Conservation (phyloP, 1,140 invertebrate species). For the Kradibia gibbosae region DNA sequence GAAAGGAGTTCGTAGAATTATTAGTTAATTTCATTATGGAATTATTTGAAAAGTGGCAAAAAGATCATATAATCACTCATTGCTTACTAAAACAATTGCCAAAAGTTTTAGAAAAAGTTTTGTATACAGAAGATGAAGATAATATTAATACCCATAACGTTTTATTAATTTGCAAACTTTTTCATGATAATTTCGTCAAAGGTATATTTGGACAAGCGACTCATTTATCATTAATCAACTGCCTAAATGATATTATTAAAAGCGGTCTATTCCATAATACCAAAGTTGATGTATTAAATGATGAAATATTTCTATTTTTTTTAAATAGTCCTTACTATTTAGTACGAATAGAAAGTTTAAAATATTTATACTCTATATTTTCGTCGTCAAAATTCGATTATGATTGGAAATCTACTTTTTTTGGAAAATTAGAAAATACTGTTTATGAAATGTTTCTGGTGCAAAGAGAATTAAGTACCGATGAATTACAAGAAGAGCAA, state of each 20-base stretch:
- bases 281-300: conserved; percentile 41
- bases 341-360: conserved; percentile 66
- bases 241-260: conserved; percentile 59
- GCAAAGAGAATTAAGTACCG: conserved; percentile 43
- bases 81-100: conserved; percentile 57
- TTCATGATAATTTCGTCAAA: conserved; percentile 37
- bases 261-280: conserved; percentile 17
- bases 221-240: conserved; percentile 61
- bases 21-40: conserved; percentile 52
- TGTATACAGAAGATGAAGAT: conserved; percentile 19
- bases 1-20: conserved; percentile 35
- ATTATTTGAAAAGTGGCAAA: conserved; percentile 52
- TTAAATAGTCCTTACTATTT: conserved; percentile 63
- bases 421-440: conserved; percentile 57
- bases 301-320: conserved; percentile 62
- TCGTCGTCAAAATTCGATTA: conserved; percentile 53
- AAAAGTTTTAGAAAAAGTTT: conserved; percentile 52
- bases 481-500: conserved; percentile 64
- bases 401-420: conserved; percentile 60
- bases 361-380: conserved; percentile 61
- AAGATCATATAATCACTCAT: conserved; percentile 51
- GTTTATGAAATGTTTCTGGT: conserved; percentile 51
- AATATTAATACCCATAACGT: conserved; percentile 25
- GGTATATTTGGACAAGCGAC: conserved; percentile 60
- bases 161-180: conserved; percentile 46